phyloP scores from a whole-genome alignment of 2,113 vertebrate species.

The Lanius collurio region DNA sequence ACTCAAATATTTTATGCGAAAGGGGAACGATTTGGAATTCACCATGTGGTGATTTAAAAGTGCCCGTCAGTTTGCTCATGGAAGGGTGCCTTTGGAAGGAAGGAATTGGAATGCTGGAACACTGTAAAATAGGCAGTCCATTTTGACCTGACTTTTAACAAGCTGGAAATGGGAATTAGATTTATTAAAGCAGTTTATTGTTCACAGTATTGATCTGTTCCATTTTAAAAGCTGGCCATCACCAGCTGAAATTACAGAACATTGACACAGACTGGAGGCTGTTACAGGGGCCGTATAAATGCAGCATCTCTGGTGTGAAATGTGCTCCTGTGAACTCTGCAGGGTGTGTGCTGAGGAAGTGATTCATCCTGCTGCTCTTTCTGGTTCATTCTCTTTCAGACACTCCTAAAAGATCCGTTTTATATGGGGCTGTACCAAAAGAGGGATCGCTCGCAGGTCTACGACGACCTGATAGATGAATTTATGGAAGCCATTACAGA shows the following conservation, averaged over 20 bases:
- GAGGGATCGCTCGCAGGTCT: constrained; percentile 88
- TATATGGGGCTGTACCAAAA: constrained; percentile 98
- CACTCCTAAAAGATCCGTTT: constrained; percentile 88
- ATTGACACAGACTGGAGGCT: rapidly evolving
- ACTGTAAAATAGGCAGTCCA: neutral
- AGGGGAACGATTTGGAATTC: neutral
- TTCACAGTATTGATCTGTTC: neutral
- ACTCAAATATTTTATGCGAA: neutral
- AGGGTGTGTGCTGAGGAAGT: rapidly evolving
- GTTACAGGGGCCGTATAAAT: neutral
- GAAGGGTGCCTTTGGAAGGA: neutral
- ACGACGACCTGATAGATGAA: constrained; percentile 95
- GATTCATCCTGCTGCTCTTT: neutral
- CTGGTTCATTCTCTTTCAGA: constrained; percentile 64
- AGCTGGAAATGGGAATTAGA: neutral
- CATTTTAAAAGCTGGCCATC: neutral
- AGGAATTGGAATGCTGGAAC: neutral
- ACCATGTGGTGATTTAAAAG: rapidly evolving
- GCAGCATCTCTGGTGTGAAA: neutral
- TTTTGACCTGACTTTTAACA: neutral
- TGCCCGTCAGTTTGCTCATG: neutral
- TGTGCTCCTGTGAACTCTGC: neutral
- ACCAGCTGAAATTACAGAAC: neutral
- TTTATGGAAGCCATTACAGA: constrained; percentile 97
- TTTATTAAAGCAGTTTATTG: neutral